phyloP scores from a whole-genome alignment of 2,888 invertebrate species.

The Eilema sororculum region DNA sequence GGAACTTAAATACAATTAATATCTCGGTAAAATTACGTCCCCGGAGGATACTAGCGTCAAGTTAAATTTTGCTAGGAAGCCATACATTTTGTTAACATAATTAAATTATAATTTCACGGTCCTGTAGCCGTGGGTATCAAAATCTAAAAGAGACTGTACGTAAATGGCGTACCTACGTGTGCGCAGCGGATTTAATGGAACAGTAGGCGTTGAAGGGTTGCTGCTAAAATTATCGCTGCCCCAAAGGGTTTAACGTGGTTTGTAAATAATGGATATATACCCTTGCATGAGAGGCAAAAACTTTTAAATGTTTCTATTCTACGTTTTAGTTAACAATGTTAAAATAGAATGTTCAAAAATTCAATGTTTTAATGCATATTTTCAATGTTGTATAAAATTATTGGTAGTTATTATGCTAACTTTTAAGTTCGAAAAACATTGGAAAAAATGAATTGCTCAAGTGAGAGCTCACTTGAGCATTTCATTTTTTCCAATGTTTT shows the following conservation, averaged over 20 bases:
- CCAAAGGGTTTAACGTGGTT: conserved; percentile 9
- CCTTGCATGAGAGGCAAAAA: not conserved
- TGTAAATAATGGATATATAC: conserved; percentile 11
- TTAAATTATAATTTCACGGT: not conserved
- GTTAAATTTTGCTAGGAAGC: not conserved
- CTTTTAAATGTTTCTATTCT: not conserved
- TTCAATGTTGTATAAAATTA: too few species aligned
- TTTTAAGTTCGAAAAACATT: too few species aligned
- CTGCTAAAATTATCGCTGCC: conserved; percentile 9
- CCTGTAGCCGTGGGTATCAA: not conserved
- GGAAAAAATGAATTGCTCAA: too few species aligned
- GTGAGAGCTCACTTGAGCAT: too few species aligned
- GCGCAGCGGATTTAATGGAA: conserved; percentile 5
- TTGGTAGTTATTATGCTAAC: too few species aligned
- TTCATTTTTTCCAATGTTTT: too few species aligned
- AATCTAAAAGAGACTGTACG: not conserved
- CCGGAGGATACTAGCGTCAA: not conserved
- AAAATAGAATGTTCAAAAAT: not conserved
- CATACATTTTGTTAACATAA: not conserved
- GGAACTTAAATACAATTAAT: conserved; percentile 4
- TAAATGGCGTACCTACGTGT: not conserved
- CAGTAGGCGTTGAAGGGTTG: conserved; percentile 7
- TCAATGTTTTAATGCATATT: too few species aligned
- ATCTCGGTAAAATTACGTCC: not conserved
- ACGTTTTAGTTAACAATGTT: not conserved